Base-by-base conservation (phyloP, 2,888 invertebrate genomes). In the Lamproptera curius region DNA sequence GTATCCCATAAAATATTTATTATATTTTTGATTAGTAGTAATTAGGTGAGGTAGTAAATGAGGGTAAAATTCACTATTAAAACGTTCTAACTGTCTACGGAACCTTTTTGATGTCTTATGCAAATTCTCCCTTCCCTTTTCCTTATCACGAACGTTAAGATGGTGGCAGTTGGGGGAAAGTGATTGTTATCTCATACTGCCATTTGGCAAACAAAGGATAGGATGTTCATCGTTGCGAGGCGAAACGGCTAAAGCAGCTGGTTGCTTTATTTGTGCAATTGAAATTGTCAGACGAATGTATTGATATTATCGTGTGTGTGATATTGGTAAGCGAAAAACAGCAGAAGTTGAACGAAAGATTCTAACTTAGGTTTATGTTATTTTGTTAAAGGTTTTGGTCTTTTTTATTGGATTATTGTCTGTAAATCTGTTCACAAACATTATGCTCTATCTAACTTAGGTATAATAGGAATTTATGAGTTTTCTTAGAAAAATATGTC, bases 251-350 rank as follows among this genome's bases (percentile, higher is more conserved):
- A 23, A 34, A 28, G 36, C 38, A 37, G 38, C n/a, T 15, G 34
- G 42, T 44, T 41, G 38, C 11, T 34, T 11, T 48, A 46, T 49
- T 49, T 51, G 8, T 43, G 31, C 43, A 23, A 43, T 46, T 46
- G 28, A 39, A 33, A 33, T 42, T 10, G 33, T 14, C n/a, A 42
- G 13, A 3, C 2, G 16, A 31, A 16, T 14, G 15, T 10, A 28
- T 26, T 15, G 15, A n/a, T 16, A 39, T 20, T 26, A 26, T 14
- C 11, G n/a, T n/a, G n/a, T n/a, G n/a, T n/a, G n/a, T n/a, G n/a
- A n/a, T n/a, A n/a, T n/a, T n/a, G n/a, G n/a, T n/a, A n/a, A n/a
- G n/a, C n/a, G n/a, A n/a, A n/a, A n/a, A n/a, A n/a, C n/a, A 9
- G 5, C 4, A 15, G 4, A 9, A 8, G 8, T 28, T 11, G 17